Base-by-base conservation (phyloP, 1,140 invertebrate species). In the Arion vulgaris region DNA sequence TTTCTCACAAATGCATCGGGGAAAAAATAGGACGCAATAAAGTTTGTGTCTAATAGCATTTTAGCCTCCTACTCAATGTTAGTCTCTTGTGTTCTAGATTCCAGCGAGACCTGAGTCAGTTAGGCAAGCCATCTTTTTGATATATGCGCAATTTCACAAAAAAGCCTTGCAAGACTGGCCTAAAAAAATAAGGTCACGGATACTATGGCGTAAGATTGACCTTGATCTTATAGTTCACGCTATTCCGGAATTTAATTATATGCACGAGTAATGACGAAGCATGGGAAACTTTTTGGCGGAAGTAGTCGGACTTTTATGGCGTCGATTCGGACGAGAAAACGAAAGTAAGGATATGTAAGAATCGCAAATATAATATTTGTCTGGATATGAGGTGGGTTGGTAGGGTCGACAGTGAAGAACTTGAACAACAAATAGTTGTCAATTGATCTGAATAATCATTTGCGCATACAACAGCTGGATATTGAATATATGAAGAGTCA, bases 121-220 rank as follows among this genome's bases (percentile, higher is more conserved):
- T n/a, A n/a, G n/a, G n/a, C n/a, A n/a, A n/a, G n/a, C n/a, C n/a
- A n/a, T n/a, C n/a, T n/a, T n/a, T n/a, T n/a, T n/a, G n/a, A n/a
- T n/a, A n/a, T n/a, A n/a, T n/a, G n/a, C n/a, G 15, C 41, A 15
- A 7, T 45, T 5, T 45, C 41, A 45, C 41, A 45, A 7, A 15
- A 15, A 7, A 15, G 41, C 41, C 41, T 45, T 45, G 5, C 15
- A 7, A 45, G 15, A 45, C 15, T 15, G 41, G 5, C 28, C 11
- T 28, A 9, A 15, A 23, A 32, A 66, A 66, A 66, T 66, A 28
- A 66, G 62, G 62, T 66, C 62, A 32, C 62, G 7, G n/a, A 1
- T 66, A 66, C 62, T 66, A 66, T 66, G 2, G n/a, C 62, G 62
- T 66, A 66, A 66, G 62, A 66, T 28, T 66, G 62, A 23, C 62